Evolutionary conservation across 2,797 vertebrate genomes (phyloP), one percentile per base, ranked within the genome.

Genomic region (Helarctos malayanus): DNA sequence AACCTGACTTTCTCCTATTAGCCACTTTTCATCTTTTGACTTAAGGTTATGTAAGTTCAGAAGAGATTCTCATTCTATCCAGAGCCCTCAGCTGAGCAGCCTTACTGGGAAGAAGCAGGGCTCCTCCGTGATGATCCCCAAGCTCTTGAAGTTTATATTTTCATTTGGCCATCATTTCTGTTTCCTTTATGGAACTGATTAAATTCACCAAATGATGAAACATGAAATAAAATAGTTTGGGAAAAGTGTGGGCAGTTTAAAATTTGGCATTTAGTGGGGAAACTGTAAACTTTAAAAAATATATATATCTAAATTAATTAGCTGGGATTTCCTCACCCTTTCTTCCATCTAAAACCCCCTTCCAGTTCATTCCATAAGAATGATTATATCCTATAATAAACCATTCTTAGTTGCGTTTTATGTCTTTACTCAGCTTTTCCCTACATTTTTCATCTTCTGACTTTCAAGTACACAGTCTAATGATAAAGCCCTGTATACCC

Each of bases 191-290:
- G 93, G 96, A 92, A 95, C 59, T 86, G 80, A 97, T 96, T 94
- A 95, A 88, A 89, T 47, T 92, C 54, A 93, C 32, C 84, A 95
- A 89, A 80, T 86, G 73, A 92, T 95, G 73, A 94, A 89, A 88
- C n/a, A 75, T 69, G 76, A 86, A 97, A 82, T 97, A 45, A 95
- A 82, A 97, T 68, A 94, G 76, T 94, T 94, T 94, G 71, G 87
- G 73, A 94, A 96, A 56, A 47, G 87, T 94, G 89, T 92, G 71
- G 81, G 93, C 47, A 83, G 76, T 91, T 96, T 90, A 83, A 96
- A 97, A 85, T 73, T 57, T 94, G 88, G 96, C 93, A 97, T 96
- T 75, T 84, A 90, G 38, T 61, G 91, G 91, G 87, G 56, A 97
- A 94, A 89, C 84, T 73, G 12, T 87, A 56, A 94, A 94, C 83